Conservation (phyloP, 2,113 vertebrate genomes). For the Aramus guarauna region DNA sequence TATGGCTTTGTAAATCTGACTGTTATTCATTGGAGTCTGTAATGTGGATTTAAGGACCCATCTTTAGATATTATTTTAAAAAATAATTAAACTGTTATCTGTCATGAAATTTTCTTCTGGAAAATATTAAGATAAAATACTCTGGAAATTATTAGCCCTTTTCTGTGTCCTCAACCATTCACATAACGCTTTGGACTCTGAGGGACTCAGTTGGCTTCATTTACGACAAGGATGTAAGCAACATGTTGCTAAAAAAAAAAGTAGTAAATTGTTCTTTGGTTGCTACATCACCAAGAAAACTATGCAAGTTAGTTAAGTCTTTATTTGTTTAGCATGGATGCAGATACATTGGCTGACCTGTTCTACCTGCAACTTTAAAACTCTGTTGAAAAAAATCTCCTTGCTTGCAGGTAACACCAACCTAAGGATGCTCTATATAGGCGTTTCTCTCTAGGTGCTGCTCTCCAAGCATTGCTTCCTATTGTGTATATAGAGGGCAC, state of each 20-base stretch:
- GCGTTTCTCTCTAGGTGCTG: neutral
- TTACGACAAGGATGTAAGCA: neutral
- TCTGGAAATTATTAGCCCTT: neutral
- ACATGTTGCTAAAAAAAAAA: neutral
- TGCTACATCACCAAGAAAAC: neutral
- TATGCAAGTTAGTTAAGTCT: neutral
- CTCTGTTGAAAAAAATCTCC: neutral
- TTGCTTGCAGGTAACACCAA: neutral
- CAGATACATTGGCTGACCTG: neutral
- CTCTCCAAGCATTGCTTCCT: neutral
- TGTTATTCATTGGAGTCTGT: neutral
- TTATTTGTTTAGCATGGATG: neutral
- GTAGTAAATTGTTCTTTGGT: neutral
- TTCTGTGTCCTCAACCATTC: neutral
- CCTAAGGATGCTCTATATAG: neutral
- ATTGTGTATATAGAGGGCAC: neutral
- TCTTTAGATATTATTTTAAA: neutral
- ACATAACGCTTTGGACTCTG: neutral
- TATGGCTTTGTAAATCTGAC: neutral
- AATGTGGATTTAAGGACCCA: neutral
- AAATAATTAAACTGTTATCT: neutral
- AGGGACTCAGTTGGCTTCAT: neutral
- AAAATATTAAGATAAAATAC: neutral
- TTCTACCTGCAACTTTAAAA: neutral
- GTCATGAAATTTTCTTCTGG: neutral